These are phyloP conservation scores for Gallirallus australis DNA, from an alignment of 2,797 vertebrate species.

Conservation along the genomic window DNA sequence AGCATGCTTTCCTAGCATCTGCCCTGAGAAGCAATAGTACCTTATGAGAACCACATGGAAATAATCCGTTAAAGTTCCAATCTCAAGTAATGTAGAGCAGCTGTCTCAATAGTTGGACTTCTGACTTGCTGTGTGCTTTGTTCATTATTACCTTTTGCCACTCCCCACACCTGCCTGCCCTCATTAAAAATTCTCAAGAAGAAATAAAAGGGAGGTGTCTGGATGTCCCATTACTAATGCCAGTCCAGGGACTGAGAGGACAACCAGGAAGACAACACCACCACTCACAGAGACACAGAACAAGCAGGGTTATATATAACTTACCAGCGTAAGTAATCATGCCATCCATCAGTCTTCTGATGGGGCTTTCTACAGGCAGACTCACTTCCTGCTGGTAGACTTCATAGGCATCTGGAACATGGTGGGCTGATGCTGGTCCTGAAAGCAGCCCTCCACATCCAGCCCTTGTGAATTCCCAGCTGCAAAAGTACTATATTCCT, in stretches of 20 bases:
- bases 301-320: background rate
- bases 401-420: background rate
- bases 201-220: background rate
- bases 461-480: background rate
- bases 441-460: background rate
- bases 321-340: background rate
- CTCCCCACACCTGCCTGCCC: accelerated
- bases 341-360: background rate
- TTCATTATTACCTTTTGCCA: background rate
- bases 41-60: background rate
- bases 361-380: background rate
- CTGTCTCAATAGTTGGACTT: background rate
- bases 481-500: background rate
- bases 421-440: background rate
- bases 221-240: background rate
- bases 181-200: background rate
- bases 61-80: background rate
- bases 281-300: background rate
- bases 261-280: background rate
- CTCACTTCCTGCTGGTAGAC: background rate
- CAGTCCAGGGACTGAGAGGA: background rate
- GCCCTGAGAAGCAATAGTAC: background rate
- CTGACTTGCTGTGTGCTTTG: background rate
- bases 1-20: background rate
- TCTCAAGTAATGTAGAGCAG: background rate